Evolutionary conservation across 2,797 vertebrate genomes (phyloP).

Genomic region (Peromyscus melanophrys): DNA sequence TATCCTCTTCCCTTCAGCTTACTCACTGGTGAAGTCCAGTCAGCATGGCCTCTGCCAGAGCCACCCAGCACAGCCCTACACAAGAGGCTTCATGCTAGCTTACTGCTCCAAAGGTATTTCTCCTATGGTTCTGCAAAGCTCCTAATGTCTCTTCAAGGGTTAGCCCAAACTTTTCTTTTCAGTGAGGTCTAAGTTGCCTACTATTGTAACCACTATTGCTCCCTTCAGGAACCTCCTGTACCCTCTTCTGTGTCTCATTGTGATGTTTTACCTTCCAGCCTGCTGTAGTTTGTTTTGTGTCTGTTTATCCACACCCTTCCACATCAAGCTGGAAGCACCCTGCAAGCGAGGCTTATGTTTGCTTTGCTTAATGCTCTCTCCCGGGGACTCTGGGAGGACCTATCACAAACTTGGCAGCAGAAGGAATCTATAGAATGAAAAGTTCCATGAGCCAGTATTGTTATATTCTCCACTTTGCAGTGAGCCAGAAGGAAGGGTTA

Average conservation of each 20-base stretch:
- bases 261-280: background rate
- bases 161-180: constrained; percentile 2
- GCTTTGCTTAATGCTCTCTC: background rate
- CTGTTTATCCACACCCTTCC: background rate
- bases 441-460: background rate
- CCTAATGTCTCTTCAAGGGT: background rate
- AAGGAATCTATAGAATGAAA: background rate
- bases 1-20: background rate
- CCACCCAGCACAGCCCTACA: background rate
- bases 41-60: background rate
- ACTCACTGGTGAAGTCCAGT: background rate
- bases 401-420: background rate
- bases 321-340: background rate
- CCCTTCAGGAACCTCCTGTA: background rate
- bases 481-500: background rate
- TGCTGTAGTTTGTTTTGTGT: background rate
- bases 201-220: background rate
- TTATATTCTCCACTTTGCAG: background rate
- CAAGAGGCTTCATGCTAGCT: background rate
- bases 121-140: background rate
- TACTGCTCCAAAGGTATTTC: background rate
- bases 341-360: background rate
- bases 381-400: background rate
- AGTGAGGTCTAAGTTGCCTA: background rate
- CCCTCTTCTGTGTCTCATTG: background rate